These are phyloP conservation scores for Arvicanthis niloticus DNA, from an alignment of 2,113 vertebrate species.

Conservation along the genomic window DNA sequence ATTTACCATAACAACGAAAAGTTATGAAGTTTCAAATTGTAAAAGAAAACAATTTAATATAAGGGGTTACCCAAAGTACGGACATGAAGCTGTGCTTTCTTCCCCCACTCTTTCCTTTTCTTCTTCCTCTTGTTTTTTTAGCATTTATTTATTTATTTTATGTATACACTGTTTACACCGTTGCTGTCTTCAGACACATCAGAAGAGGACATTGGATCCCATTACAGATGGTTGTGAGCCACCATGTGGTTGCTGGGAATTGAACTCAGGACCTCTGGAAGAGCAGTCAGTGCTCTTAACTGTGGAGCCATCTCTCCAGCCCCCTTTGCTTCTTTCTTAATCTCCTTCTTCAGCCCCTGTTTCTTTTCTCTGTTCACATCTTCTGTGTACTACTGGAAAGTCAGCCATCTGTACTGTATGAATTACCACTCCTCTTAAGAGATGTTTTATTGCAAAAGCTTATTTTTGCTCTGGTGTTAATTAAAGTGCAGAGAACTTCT, in stretches of 20 bases:
- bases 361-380: not conserved
- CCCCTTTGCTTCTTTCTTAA: not conserved
- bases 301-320: too few species aligned
- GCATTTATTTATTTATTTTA: too few species aligned
- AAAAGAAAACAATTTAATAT: not conserved
- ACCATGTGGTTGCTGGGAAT: too few species aligned
- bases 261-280: too few species aligned
- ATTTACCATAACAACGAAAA: not conserved
- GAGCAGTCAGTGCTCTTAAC: too few species aligned
- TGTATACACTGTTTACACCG: too few species aligned
- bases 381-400: not conserved
- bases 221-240: too few species aligned
- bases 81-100: not conserved
- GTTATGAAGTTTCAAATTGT: not conserved
- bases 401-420: not conserved
- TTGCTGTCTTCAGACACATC: not conserved
- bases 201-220: too few species aligned
- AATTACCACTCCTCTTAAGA: not conserved
- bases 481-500: not conserved
- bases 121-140: not conserved
- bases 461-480: conserved; percentile 40
- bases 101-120: not conserved
- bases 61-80: not conserved
- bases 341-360: not conserved
- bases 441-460: not conserved